Evolutionary conservation across 2,888 invertebrate species (phyloP).

Genomic region (Heteromyza rotundicornis): DNA sequence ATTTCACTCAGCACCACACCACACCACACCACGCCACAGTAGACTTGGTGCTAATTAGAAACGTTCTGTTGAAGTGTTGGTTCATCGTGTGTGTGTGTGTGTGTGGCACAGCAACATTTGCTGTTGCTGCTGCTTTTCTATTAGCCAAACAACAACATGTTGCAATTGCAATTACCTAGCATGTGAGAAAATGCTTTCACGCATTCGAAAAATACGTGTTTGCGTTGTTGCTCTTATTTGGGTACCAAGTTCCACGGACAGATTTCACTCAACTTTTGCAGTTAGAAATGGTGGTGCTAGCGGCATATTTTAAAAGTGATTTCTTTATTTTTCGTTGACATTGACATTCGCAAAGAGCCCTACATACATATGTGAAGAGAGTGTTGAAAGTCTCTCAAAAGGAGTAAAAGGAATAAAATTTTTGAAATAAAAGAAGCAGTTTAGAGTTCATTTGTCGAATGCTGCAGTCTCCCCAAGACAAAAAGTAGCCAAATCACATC

Average conservation of each 20-base stretch:
- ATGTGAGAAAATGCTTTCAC: conserved; percentile 16
- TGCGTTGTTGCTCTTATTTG: not conserved
- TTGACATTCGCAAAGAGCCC: not conserved
- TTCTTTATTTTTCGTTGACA: not conserved
- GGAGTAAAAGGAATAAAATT: no score
- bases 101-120: not conserved
- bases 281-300: no score
- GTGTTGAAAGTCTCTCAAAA: no score
- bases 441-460: no score
- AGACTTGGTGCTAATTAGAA: not conserved
- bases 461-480: no score
- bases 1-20: not conserved
- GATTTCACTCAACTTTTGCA: no score
- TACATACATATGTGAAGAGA: no score
- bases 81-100: not conserved
- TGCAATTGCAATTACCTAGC: not conserved
- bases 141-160: not conserved
- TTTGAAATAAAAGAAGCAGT: no score
- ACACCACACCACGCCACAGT: not conserved
- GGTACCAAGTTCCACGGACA: not conserved
- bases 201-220: not conserved
- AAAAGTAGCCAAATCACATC: not conserved
- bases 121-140: not conserved
- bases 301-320: not conserved
- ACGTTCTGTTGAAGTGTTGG: no score